These are phyloP conservation scores for Glaucopsyche alexis DNA, from an alignment of 2,888 invertebrate species.

Conservation along the genomic window DNA sequence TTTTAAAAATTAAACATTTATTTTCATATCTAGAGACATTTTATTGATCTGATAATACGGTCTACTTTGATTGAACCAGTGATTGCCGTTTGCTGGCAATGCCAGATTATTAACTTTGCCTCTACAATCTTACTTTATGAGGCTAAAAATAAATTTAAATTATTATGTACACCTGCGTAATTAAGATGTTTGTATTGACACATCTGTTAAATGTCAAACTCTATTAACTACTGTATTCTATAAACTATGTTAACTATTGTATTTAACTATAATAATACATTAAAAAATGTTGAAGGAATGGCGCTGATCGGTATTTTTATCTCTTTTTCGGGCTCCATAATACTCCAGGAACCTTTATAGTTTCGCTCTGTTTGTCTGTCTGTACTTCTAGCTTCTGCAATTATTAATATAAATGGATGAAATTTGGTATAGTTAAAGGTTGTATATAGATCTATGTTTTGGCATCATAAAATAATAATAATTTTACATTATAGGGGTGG, in stretches of 20 bases:
- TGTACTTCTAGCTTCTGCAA: no score
- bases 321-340: no score
- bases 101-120: slow-evolving; percentile 4
- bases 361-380: no score
- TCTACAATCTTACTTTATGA: neutral
- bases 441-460: no score
- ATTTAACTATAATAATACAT: neutral
- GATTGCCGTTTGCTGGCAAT: neutral
- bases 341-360: no score
- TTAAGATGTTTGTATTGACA: slow-evolving; percentile 14
- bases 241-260: neutral
- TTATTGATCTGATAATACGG: slow-evolving; percentile 7
- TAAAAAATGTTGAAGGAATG: no score
- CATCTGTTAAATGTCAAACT: slow-evolving; percentile 23
- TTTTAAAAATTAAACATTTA: neutral
- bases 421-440: no score
- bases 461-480: no score
- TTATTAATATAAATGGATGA: no score
- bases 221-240: slow-evolving; percentile 1
- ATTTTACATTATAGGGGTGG: no score
- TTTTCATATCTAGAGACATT: neutral
- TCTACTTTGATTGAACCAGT: neutral
- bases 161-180: slow-evolving; percentile 24
- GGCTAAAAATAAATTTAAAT: slow-evolving; percentile 7
- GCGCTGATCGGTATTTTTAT: no score